These are phyloP conservation scores for Acrobasis consociella DNA, from an alignment of 2,888 invertebrate genomes.

Conservation along the genomic window DNA sequence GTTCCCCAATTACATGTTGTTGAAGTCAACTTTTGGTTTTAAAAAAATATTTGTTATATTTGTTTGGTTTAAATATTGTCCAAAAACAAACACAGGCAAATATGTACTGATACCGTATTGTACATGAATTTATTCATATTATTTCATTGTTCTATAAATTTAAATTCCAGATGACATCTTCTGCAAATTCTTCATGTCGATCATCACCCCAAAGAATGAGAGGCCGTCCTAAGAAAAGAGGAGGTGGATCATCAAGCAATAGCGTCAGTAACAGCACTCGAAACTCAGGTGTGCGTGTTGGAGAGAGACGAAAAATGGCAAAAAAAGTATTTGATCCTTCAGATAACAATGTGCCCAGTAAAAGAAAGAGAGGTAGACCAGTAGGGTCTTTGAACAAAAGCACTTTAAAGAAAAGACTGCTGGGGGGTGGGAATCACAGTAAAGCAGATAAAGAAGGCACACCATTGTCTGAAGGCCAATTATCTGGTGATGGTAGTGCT, in stretches of 20 bases:
- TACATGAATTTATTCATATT: neutral
- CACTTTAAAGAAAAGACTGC: constrained; percentile 78
- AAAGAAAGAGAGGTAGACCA: constrained; percentile 86
- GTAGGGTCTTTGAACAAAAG: constrained; percentile 84
- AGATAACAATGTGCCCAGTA: constrained; percentile 89
- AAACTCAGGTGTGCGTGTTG: constrained; percentile 77
- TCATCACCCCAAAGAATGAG: constrained; percentile 76
- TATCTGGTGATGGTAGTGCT: constrained; percentile 69
- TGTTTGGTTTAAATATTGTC: too few relatives aligned
- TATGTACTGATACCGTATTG: too few relatives aligned
- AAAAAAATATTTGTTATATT: too few relatives aligned
- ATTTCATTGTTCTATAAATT: neutral
- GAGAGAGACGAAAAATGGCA: constrained; percentile 87
- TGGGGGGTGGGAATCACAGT: constrained; percentile 55
- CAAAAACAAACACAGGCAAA: too few relatives aligned
- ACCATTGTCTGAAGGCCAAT: constrained; percentile 65
- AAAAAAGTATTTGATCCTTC: constrained; percentile 94
- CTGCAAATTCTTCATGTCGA: constrained; percentile 76
- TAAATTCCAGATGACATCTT: constrained; percentile 68
- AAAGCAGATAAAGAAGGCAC: constrained; percentile 63
- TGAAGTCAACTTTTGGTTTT: too few relatives aligned
- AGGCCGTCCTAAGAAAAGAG: constrained; percentile 71
- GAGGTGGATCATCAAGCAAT: constrained; percentile 54
- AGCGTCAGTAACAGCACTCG: constrained; percentile 52
- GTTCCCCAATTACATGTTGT: too few relatives aligned